phyloP scores from a whole-genome alignment of 1,140 invertebrate species.

The Phortica variegata region DNA sequence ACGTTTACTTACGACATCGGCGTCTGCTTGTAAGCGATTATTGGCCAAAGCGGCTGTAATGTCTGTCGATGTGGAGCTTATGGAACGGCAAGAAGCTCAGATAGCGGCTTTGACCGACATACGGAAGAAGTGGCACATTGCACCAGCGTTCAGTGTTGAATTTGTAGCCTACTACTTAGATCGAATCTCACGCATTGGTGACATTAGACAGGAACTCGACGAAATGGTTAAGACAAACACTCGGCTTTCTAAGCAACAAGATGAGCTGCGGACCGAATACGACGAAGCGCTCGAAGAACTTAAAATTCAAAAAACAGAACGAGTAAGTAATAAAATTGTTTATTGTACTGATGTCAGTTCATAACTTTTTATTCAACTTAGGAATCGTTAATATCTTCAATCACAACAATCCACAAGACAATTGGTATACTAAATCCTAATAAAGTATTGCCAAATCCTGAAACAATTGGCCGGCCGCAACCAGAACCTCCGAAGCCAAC shows the following conservation, averaged over 20 bases:
- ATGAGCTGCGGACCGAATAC: conserved; percentile 72
- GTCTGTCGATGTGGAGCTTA: conserved; percentile 77
- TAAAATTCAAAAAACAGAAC: conserved; percentile 27
- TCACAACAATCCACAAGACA: conserved; percentile 64
- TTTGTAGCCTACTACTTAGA: conserved; percentile 94
- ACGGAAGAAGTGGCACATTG: conserved; percentile 90
- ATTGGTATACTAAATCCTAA: conserved; percentile 63
- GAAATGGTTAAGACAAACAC: conserved; percentile 75
- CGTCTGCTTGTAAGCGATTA: conserved; percentile 82
- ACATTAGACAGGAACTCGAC: conserved; percentile 74
- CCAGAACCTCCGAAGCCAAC: conserved; percentile 37
- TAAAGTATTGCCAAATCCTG: conserved; percentile 61
- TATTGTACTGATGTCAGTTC: not conserved
- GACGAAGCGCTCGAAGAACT: conserved; percentile 65
- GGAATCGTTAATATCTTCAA: conserved; percentile 56
- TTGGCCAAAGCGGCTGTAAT: conserved; percentile 86
- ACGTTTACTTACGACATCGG: conserved; percentile 83
- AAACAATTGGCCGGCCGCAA: conserved; percentile 49
- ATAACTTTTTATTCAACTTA: too few species aligned
- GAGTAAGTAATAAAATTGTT: conserved; percentile 10
- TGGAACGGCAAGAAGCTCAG: conserved; percentile 80
- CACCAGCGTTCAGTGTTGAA: conserved; percentile 88
- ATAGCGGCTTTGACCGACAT: conserved; percentile 78
- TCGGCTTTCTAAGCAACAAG: conserved; percentile 70
- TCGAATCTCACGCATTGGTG: conserved; percentile 74